phyloP scores from a whole-genome alignment of 30 jellyfish, hydroid and myxozoan species.

The Morbakka virulenta region DNA sequence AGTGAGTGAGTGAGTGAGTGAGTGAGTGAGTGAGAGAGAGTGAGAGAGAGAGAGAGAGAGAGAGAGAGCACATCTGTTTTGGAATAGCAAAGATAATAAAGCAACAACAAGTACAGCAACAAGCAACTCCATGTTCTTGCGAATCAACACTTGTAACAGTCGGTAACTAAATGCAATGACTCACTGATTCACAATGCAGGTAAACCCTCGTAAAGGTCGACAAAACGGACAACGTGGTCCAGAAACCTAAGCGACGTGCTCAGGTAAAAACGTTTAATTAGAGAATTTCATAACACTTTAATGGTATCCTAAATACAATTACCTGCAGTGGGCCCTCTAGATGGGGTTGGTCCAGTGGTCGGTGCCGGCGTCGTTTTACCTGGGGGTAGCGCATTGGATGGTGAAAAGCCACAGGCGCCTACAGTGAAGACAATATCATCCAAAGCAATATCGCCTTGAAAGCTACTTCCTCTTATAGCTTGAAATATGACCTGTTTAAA shows the following conservation, averaged over 20 bases:
- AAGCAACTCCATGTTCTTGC: too few relatives aligned
- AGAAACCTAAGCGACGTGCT: too few relatives aligned
- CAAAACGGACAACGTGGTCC: not conserved
- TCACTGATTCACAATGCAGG: too few relatives aligned
- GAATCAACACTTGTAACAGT: too few relatives aligned
- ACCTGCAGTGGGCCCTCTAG: slow-evolving; percentile 99
- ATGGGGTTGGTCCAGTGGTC: slow-evolving; percentile 77
- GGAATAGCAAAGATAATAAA: too few relatives aligned
- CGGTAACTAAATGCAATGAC: too few relatives aligned
- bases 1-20: too few relatives aligned
- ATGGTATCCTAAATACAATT: not conserved
- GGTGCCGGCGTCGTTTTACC: slow-evolving; percentile 94
- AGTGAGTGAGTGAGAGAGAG: too few relatives aligned
- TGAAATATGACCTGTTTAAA: slow-evolving; percentile 85
- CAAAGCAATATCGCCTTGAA: slow-evolving; percentile 84
- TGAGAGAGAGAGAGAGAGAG: too few relatives aligned
- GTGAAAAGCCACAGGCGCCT: slow-evolving; percentile 83
- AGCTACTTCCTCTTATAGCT: slow-evolving; percentile 88
- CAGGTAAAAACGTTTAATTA: not conserved
- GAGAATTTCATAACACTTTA: not conserved
- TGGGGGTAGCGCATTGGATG: slow-evolving; percentile 85
- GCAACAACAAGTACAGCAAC: too few relatives aligned
- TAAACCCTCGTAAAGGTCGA: not conserved
- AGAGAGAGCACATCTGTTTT: too few relatives aligned
- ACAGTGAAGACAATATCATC: slow-evolving; percentile 91